phyloP scores from a whole-genome alignment of 1,140 invertebrate species.

The Daktulosphaira vitifoliae region DNA sequence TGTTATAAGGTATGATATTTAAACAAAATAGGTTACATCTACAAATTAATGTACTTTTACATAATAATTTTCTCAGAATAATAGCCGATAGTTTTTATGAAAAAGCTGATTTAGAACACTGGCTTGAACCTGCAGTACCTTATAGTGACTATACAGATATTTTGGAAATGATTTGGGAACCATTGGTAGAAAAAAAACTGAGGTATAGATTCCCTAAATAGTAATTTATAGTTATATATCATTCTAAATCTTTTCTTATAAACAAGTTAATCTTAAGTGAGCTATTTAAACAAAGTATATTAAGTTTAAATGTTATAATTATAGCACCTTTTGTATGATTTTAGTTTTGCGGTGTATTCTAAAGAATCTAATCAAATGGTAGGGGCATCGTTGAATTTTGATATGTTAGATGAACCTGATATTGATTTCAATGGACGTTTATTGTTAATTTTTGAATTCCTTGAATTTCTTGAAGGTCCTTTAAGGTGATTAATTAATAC shows the following conservation, averaged over 20 bases:
- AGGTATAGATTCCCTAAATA: no score
- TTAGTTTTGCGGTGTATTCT: constrained; percentile 57
- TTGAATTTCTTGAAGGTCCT: constrained; percentile 64
- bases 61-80: constrained; percentile 50
- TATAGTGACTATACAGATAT: constrained; percentile 57
- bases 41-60: no score
- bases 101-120: constrained; percentile 73
- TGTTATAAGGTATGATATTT: constrained; percentile 40
- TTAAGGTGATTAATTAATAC: constrained; percentile 48
- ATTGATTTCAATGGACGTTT: constrained; percentile 56
- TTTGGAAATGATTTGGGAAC: constrained; percentile 51
- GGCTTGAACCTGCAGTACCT: constrained; percentile 55
- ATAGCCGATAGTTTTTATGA: constrained; percentile 71
- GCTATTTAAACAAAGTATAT: no score
- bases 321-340: neutral
- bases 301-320: neutral
- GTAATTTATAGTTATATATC: no score
- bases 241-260: no score
- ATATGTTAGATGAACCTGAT: constrained; percentile 66
- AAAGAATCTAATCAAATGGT: constrained; percentile 42
- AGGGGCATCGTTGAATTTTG: constrained; percentile 66
- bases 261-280: no score
- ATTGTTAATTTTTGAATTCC: constrained; percentile 63
- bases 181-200: constrained; percentile 55
- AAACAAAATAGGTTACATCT: no score